phyloP scores from a whole-genome alignment of 2,113 vertebrate species.

The Cavia porcellus region DNA sequence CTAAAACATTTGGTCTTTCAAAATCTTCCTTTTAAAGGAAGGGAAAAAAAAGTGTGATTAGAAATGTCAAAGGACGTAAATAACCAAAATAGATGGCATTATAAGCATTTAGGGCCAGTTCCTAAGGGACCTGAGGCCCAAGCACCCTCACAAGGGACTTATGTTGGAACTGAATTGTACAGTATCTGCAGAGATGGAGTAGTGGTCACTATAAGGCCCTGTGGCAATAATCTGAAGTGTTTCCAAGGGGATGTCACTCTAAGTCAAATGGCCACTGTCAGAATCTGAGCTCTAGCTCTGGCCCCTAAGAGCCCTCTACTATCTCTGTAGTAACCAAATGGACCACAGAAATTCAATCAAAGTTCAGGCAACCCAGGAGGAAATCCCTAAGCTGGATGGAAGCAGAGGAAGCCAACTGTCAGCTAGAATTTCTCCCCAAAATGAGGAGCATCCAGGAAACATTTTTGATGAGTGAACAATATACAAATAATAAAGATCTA shows the following conservation, averaged over 20 bases:
- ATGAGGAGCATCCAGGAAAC: neutral
- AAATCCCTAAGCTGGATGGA: neutral
- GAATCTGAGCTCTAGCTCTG: neutral
- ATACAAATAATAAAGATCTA: neutral
- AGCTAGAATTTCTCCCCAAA: neutral
- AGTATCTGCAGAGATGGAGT: neutral
- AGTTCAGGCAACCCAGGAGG: conserved; percentile 52
- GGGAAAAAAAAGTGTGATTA: neutral
- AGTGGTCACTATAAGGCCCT: neutral
- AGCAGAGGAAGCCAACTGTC: neutral
- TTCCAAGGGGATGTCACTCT: neutral
- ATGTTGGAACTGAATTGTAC: neutral
- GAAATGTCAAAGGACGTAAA: conserved; percentile 12
- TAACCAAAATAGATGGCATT: neutral
- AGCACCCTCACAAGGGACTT: neutral
- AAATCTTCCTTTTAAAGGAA: conserved; percentile 56
- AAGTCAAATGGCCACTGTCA: neutral
- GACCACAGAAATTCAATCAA: conserved; percentile 61
- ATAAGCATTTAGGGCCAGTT: neutral
- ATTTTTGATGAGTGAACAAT: neutral
- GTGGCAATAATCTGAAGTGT: neutral
- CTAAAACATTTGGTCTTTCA: conserved; percentile 51
- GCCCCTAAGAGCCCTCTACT: neutral
- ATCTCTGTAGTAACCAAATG: conserved; percentile 5
- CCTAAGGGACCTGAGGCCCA: neutral